Evolutionary conservation across 2,113 vertebrate genomes (phyloP).

Genomic region (Lepus europaeus): DNA sequence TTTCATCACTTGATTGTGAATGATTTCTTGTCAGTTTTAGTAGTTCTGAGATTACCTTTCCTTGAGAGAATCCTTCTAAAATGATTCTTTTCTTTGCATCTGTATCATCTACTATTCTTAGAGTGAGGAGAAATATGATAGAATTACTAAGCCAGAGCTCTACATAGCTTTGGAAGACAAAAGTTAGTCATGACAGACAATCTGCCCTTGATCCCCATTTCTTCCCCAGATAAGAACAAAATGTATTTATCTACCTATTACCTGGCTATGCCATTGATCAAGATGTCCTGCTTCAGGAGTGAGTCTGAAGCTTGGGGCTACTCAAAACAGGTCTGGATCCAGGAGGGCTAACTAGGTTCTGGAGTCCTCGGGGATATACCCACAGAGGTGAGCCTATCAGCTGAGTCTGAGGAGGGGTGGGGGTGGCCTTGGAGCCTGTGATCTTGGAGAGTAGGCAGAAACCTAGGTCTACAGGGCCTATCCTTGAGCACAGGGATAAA

Average conservation of each 20-base stretch:
- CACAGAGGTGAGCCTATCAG: no score
- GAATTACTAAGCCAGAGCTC: not conserved
- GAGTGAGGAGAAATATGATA: not conserved
- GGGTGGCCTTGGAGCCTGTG: not conserved
- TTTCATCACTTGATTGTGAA: not conserved
- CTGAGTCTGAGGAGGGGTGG: not conserved
- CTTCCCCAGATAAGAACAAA: not conserved
- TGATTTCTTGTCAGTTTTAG: not conserved
- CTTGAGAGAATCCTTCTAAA: not conserved
- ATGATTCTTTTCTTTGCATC: not conserved
- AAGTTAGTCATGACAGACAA: not conserved
- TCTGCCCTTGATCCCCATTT: not conserved
- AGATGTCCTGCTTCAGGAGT: not conserved
- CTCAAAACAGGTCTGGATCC: not conserved
- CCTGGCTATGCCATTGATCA: not conserved
- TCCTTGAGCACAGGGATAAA: not conserved
- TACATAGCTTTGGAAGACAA: not conserved
- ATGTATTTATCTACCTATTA: not conserved
- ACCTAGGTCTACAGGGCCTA: not conserved
- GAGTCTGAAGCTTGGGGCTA: not conserved
- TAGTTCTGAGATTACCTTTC: not conserved
- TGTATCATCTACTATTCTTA: not conserved
- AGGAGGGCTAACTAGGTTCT: not conserved
- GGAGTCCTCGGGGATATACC: not conserved
- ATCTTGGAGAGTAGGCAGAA: accelerated